Percentiles rank a stretch among this genome's conserved stretches.
Evolutionary conservation across 1,140 invertebrate genomes (phyloP).

Genomic region (Platorchestia sp.): DNA sequence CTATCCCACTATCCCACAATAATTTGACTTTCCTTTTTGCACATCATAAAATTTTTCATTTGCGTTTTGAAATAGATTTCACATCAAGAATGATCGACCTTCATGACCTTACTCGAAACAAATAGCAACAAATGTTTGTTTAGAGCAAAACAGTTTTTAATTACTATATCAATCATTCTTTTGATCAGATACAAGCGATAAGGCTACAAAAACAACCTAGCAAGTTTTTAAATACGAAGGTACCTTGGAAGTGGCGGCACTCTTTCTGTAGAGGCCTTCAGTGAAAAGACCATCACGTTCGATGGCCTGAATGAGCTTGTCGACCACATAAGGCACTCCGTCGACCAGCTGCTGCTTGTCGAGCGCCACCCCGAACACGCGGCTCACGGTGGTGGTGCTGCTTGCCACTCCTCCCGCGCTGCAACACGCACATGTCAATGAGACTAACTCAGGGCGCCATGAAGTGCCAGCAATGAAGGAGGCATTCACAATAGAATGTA

Average conservation of each 20-base stretch:
- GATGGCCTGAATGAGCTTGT: conserved; percentile 88
- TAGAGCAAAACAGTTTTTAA: no score
- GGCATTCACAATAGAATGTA: not conserved
- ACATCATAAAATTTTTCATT: no score
- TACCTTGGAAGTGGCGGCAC: conserved; percentile 77
- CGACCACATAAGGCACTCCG: conserved; percentile 85
- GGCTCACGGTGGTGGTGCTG: not conserved
- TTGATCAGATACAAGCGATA: no score
- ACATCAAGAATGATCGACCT: no score
- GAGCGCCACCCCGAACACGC: conserved; percentile 76
- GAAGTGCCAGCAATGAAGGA: not conserved
- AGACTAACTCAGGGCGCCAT: not conserved
- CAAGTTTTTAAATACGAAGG: not conserved
- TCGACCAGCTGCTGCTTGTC: conserved; percentile 73
- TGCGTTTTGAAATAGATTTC: no score
- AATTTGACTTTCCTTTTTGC: no score
- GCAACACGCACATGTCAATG: not conserved
- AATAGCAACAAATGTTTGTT: no score
- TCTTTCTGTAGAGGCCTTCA: conserved; percentile 94
- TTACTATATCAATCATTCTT: no score
- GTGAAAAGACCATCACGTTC: conserved; percentile 93
- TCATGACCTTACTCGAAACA: no score
- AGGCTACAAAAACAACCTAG: no score
- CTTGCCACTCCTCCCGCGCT: not conserved
- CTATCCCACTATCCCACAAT: no score